phyloP scores from a whole-genome alignment of 2,797 vertebrate species.

The Peromyscus melanophrys region DNA sequence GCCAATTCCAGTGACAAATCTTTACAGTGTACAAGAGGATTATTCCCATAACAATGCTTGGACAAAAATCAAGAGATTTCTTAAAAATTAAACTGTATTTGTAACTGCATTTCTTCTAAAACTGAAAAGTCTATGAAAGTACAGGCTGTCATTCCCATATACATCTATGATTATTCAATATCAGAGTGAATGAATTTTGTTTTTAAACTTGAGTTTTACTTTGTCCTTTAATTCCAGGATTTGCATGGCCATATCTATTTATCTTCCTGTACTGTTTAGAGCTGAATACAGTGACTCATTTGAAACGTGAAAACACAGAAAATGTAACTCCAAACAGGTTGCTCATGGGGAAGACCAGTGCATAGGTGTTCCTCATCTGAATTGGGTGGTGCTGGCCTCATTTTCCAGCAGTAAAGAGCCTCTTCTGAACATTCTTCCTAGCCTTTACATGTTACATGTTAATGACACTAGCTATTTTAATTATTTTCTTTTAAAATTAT shows the following conservation, averaged over 20 bases:
- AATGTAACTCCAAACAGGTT: neutral
- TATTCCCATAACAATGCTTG: neutral
- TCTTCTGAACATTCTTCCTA: neutral
- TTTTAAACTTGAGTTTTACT: neutral
- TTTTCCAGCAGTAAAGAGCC: neutral
- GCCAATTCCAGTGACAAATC: too few species aligned
- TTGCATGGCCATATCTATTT: neutral
- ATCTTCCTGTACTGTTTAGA: neutral
- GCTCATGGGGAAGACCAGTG: neutral
- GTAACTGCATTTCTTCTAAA: neutral
- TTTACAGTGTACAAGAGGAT: too few species aligned
- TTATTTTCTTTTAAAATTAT: conserved; percentile 75
- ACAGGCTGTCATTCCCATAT: neutral
- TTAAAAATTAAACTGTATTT: neutral
- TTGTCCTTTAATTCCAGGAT: neutral
- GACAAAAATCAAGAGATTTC: neutral
- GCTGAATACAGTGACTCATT: neutral
- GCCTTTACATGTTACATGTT: conserved; percentile 1
- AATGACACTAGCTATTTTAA: neutral
- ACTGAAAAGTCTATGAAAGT: neutral
- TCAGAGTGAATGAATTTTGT: neutral
- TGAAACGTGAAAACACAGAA: neutral
- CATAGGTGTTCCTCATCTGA: neutral
- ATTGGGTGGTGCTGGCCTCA: neutral
- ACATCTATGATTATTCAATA: neutral